Evolutionary conservation across 2,113 vertebrate genomes (phyloP).

Genomic region (Typhlomys cinereus): DNA sequence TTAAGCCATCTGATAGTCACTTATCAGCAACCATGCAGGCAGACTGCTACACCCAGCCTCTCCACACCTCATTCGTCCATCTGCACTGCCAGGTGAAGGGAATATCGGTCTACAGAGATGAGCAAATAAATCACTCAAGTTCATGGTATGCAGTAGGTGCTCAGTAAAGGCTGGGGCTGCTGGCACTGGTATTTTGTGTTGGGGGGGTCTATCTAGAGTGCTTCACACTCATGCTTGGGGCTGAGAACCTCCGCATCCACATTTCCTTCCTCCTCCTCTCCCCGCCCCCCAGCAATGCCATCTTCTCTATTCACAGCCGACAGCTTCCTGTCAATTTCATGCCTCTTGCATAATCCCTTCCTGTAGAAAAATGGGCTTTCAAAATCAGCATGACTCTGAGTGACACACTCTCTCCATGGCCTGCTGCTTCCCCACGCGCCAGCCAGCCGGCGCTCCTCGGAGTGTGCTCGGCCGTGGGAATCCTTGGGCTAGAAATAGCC

Average conservation of each 20-base stretch:
- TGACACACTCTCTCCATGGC: neutral
- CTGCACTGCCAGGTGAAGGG: fast-evolving
- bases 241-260: neutral
- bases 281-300: fast-evolving
- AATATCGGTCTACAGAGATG: neutral
- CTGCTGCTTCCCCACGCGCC: neutral
- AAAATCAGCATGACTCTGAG: neutral
- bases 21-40: too few relatives aligned
- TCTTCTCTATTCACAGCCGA: neutral
- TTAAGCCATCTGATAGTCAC: too few relatives aligned
- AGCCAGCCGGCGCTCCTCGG: conserved; percentile 28
- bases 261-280: too few relatives aligned
- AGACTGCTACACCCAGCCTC: neutral
- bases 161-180: fast-evolving
- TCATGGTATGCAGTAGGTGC: fast-evolving
- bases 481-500: conserved; percentile 73
- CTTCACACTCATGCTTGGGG: neutral
- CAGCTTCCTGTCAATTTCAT: neutral
- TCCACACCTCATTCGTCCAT: neutral
- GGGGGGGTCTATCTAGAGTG: fast-evolving
- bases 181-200: fast-evolving
- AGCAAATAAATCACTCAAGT: too few relatives aligned
- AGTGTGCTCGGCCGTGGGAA: conserved; percentile 51
- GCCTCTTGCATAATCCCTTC: conserved; percentile 26
- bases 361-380: neutral